Base-by-base conservation (phyloP, 2,113 vertebrate species). In the Platysternon megacephalum region DNA sequence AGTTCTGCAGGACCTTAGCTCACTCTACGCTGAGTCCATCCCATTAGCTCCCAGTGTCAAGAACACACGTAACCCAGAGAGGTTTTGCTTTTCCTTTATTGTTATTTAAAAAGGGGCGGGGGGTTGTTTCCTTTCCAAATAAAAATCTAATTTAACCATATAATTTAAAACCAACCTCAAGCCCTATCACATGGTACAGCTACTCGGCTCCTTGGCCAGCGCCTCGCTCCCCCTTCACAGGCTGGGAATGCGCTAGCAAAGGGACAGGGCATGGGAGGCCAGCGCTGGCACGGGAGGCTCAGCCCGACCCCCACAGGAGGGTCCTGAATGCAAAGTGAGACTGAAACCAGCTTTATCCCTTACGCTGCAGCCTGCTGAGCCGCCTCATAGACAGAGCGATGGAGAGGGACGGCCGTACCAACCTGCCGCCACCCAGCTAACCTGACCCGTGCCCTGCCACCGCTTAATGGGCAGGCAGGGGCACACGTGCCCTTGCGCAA, bases 41-140 rank as follows among this genome's bases (percentile, higher is more conserved):
- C 6, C 58, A 61, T 51, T 55, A 65, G 26, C 19, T 5, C 28
- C 17, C 12, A 24, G 49, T 26, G 6, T 17, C 83, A 46, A 35
- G 79, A 21, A 42, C n/a, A 46, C 76, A 48, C 6, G 8, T 2
- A 39, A 39, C 16, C 53, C 42, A 11, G 19, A 39, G 21, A 84
- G 24, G 81, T 84, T 88, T 92, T 55, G 65, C 39, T 39, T 92
- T 84, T 88, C 83, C 85, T 92, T 92, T 92, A 88, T 92, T 88
- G 76, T 88, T 88, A 55, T 84, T 84, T 84, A 84, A 88, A 90
- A 88, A 84, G 56, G 87, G 61, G 9, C n/a, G 4, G 16, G 10
- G 55, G 32, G 4, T 10, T 11, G 42, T 92, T 84, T 87, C 90
- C 61, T 88, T 88, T 84, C 49, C 81, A 92, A 88, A 88, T 79